These are phyloP conservation scores for Burhinus bistriatus DNA, from an alignment of 2,113 vertebrate genomes.

Conservation along the genomic window DNA sequence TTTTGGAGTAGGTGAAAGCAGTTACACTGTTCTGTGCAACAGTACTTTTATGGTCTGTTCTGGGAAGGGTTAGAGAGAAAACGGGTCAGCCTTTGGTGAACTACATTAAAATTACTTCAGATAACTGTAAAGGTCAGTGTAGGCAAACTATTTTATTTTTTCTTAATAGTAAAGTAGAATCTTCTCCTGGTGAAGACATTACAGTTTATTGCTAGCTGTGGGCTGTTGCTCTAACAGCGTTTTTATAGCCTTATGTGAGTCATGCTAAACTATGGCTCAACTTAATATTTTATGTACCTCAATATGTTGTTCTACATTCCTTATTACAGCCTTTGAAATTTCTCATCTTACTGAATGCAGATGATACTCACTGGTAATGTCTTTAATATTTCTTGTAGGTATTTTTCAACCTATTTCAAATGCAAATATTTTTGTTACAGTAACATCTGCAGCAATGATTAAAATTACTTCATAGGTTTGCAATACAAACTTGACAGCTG, in stretches of 20 bases:
- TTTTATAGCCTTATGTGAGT: constrained; percentile 33
- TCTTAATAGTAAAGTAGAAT: constrained; percentile 11
- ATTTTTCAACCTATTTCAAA: constrained; percentile 5
- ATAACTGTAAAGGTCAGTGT: constrained; percentile 36
- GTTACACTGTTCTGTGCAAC: not conserved
- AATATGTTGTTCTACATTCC: constrained; percentile 18
- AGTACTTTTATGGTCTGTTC: not conserved
- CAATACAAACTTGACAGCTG: not conserved
- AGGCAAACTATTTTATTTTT: not conserved
- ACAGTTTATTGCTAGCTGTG: constrained; percentile 56
- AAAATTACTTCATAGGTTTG: not conserved
- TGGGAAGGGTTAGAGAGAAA: not conserved
- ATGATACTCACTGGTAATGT: not conserved
- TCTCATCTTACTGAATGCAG: not conserved
- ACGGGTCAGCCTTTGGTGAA: not conserved
- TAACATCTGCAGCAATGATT: not conserved
- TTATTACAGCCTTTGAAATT: constrained; percentile 15
- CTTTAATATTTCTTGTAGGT: not conserved
- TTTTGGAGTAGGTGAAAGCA: not conserved
- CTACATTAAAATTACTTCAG: not conserved
- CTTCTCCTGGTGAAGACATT: constrained; percentile 8
- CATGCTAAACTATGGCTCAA: not conserved
- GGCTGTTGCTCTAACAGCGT: constrained; percentile 39
- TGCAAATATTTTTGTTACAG: not conserved
- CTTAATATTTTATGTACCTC: constrained; percentile 50